Base-by-base conservation (phyloP, 2,113 vertebrate genomes). In the Tiliqua scincoides region DNA sequence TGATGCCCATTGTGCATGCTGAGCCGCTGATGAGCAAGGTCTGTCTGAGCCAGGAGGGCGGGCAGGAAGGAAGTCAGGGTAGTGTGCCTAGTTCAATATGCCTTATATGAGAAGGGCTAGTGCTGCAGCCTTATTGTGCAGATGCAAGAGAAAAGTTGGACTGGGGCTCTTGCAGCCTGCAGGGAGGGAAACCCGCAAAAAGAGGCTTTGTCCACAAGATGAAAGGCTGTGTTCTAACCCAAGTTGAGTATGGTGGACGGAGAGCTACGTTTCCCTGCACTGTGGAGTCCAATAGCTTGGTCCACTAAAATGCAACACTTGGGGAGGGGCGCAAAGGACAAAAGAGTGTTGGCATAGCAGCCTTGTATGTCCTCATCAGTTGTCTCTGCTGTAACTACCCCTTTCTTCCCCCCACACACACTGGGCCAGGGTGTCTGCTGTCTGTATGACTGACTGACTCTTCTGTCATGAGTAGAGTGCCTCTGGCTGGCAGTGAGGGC, bases 261-360 rank as follows among this genome's bases (percentile, higher is more conserved):
- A 10, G 48, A 37, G 32, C 21, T 27, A 5, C 17, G 40, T n/a
- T 81, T 59, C 77, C 82, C 91, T 85, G 87, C 85, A 54, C 65
- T 52, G 0, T 0, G 80, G 85, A 90, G 54, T 63, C 75, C 83
- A 40, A 90, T 80, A 17, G 0, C 85, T 85, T 27, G 17, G 93
- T 93, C 84, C 91, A 89, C 85, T 86, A 83, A 75, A 77, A 81
- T 37, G 52, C 40, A 62, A 89, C 63, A 6, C 0, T 70, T 30
- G 4, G 79, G 52, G 83, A 74, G 79, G 75, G 57, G 63, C 10
- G 32, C 10, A 40, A 52, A 83, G 35, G 23, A 48, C 43, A 17
- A 37, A 32, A 35, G 12, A 48, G 76, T 6, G 20, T 63, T 74
- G 30, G 48, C 48, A n/a, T 54, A 80, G 32, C 61, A 9, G n/a